Conservation (phyloP, 2,797 vertebrate genomes). For the Melanogrammus aeglefinus region DNA sequence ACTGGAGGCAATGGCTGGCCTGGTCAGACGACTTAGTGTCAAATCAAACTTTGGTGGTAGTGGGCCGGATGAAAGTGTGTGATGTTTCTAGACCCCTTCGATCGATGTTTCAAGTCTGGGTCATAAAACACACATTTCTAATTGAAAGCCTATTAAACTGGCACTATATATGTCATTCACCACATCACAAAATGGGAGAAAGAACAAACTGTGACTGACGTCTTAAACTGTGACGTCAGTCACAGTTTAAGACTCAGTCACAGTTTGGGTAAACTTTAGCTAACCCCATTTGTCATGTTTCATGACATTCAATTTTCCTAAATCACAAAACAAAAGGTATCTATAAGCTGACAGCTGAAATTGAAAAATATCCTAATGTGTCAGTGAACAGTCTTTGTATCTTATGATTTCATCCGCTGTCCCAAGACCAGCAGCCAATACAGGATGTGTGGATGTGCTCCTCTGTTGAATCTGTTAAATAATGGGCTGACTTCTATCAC, state of each 20-base stretch:
- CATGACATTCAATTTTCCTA: neutral
- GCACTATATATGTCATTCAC: neutral
- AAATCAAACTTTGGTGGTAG: neutral
- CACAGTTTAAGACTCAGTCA: conserved; percentile 1
- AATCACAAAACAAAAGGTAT: neutral
- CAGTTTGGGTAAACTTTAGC: neutral
- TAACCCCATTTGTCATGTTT: neutral
- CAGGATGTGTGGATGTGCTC: conserved; percentile 7
- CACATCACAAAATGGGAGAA: neutral
- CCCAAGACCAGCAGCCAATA: conserved; percentile 12
- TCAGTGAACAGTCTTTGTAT: neutral
- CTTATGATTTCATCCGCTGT: neutral
- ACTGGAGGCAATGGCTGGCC: neutral
- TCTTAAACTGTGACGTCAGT: neutral
- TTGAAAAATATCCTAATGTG: neutral
- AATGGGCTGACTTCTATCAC: conserved; percentile 1
- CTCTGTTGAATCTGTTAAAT: conserved; percentile 19
- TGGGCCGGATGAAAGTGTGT: neutral
- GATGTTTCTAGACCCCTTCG: neutral
- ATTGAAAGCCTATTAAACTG: neutral
- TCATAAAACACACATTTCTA: neutral
- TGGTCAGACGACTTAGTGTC: neutral
- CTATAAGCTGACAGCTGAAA: neutral
- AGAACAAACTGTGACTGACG: too few species aligned
- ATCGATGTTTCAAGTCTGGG: neutral